These are phyloP conservation scores for Atherinomorus stipes DNA, from an alignment of 2,113 vertebrate genomes.

Conservation along the genomic window DNA sequence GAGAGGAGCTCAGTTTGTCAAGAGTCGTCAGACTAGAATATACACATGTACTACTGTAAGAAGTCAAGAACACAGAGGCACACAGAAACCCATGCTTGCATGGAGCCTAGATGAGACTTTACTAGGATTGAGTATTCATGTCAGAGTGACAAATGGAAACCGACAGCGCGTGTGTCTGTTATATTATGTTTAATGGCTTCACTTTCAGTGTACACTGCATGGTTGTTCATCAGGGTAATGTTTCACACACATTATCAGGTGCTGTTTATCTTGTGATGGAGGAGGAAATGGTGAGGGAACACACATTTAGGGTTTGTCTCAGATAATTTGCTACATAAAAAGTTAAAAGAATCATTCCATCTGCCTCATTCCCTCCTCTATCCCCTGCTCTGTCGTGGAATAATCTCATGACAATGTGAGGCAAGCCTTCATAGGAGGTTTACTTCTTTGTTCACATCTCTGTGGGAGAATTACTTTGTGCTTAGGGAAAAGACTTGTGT, in stretches of 20 bases:
- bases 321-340: conserved; percentile 62
- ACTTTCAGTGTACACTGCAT: conserved; percentile 64
- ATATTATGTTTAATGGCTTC: conserved; percentile 80
- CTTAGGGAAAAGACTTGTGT: conserved; percentile 29
- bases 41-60: conserved; percentile 5
- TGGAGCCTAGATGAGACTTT: conserved; percentile 55
- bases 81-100: conserved; percentile 7
- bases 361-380: conserved; percentile 18
- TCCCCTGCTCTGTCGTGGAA: conserved; percentile 19
- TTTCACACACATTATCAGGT: conserved; percentile 70
- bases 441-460: conserved; percentile 45
- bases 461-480: conserved; percentile 8
- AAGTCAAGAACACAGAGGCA: conserved; percentile 15
- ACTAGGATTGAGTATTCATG: conserved; percentile 54
- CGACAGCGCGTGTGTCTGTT: conserved; percentile 78
- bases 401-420: conserved; percentile 37
- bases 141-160: conserved; percentile 75
- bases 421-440: conserved; percentile 28
- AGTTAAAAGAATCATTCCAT: conserved; percentile 44
- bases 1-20: conserved; percentile 28
- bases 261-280: conserved; percentile 65
- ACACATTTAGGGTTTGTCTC: conserved; percentile 46
- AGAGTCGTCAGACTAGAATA: conserved; percentile 46
- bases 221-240: conserved; percentile 77
- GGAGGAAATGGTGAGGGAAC: conserved; percentile 31